Evolutionary conservation across 2,888 invertebrate genomes (phyloP).

Genomic region (Arge pagana): DNA sequence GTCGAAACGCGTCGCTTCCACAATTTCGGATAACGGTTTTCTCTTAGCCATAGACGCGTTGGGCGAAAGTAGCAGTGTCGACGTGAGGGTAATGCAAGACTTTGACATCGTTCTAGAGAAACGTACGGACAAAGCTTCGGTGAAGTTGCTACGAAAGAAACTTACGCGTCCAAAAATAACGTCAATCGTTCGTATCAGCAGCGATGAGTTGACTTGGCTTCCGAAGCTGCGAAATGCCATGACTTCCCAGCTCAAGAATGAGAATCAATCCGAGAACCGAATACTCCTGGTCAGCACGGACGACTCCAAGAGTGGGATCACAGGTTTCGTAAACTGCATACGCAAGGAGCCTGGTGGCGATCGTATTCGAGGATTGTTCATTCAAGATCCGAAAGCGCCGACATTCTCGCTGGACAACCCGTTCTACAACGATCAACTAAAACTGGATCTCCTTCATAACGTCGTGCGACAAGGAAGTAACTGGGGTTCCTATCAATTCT

Average conservation of each 20-base stretch:
- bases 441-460: slow-evolving; percentile 79
- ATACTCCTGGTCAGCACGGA: slow-evolving; percentile 71
- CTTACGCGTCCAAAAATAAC: slow-evolving; percentile 39
- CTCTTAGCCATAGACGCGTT: slow-evolving; percentile 41
- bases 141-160: slow-evolving; percentile 40
- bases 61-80: neutral
- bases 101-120: slow-evolving; percentile 45
- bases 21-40: slow-evolving; percentile 41
- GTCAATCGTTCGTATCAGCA: slow-evolving; percentile 39
- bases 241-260: slow-evolving; percentile 43
- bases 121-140: slow-evolving; percentile 30
- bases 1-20: slow-evolving; percentile 27
- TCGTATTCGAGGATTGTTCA: slow-evolving; percentile 66
- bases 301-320: slow-evolving; percentile 74
- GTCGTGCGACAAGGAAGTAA: slow-evolving; percentile 62
- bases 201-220: slow-evolving; percentile 53
- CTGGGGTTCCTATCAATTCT: slow-evolving; percentile 85
- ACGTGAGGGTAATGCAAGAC: slow-evolving; percentile 2
- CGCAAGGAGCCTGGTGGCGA: slow-evolving; percentile 74
- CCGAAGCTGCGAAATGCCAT: slow-evolving; percentile 44
- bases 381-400: slow-evolving; percentile 66
- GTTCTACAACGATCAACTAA: slow-evolving; percentile 69
- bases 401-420: slow-evolving; percentile 67
- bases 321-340: slow-evolving; percentile 89
- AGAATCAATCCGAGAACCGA: slow-evolving; percentile 60